phyloP scores from a whole-genome alignment of 2,888 invertebrate genomes.

The Hemicrepidius hirtus region DNA sequence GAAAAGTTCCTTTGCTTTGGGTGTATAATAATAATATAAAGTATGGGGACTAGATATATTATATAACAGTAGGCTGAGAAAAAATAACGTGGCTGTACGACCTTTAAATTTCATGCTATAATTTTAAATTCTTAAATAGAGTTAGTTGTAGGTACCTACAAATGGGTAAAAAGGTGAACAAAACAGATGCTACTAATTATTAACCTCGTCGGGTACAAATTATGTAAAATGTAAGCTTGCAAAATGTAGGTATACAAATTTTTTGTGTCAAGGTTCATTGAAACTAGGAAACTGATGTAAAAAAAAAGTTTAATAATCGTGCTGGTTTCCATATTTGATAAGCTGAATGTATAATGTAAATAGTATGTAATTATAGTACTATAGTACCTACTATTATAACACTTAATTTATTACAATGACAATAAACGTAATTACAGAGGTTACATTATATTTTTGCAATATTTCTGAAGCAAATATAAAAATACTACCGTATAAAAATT shows the following conservation, averaged over 20 bases:
- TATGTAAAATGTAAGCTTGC: neutral
- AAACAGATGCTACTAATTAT: neutral
- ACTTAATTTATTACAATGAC: neutral
- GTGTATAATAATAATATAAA: neutral
- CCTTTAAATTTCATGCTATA: neutral
- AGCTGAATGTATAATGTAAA: neutral
- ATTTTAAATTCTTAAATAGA: no score
- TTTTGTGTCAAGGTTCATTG: slow-evolving; percentile 12
- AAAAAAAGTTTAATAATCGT: neutral
- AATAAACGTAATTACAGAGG: neutral
- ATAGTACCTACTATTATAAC: neutral
- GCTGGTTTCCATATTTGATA: neutral
- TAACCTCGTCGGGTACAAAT: neutral
- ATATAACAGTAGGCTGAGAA: neutral
- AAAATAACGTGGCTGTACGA: neutral
- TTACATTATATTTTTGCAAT: no score
- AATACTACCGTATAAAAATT: no score
- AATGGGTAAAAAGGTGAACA: neutral
- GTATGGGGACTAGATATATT: neutral
- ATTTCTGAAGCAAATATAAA: no score
- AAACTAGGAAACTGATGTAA: neutral
- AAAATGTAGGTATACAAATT: neutral
- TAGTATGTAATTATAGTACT: neutral
- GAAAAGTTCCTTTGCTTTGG: slow-evolving; percentile 11
- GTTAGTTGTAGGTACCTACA: no score